Percentiles rank a stretch among this genome's conserved stretches.
Evolutionary conservation across 2,888 invertebrate genomes (phyloP).

Genomic region (Branchellion lobata): DNA sequence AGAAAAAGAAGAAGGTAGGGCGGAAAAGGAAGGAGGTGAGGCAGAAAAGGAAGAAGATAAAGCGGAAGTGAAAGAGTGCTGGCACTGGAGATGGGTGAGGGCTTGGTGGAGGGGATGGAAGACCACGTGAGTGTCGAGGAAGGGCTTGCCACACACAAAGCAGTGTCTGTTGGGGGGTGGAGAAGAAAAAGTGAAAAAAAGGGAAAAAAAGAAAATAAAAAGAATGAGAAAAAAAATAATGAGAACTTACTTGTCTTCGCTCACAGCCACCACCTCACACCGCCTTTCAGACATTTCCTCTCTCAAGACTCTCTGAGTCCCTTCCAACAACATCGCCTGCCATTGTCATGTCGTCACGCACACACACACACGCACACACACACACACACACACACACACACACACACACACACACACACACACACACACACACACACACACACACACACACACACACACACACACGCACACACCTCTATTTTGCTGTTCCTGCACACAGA

Average conservation of each 20-base stretch:
- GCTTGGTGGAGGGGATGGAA: conserved; percentile 8
- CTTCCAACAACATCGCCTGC: conserved; percentile 16
- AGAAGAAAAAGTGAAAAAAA: not conserved
- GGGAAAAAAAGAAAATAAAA: not conserved
- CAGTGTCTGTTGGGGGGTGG: not conserved
- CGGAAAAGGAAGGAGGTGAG: not conserved
- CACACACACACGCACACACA: too few relatives aligned
- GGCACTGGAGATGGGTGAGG: not conserved
- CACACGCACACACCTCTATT: not conserved
- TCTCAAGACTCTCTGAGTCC: not conserved
- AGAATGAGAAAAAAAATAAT: not conserved
- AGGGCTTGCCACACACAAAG: not conserved
- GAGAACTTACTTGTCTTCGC: not conserved
- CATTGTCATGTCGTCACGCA: too few relatives aligned
- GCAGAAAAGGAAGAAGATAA: not conserved
- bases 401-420: too few relatives aligned
- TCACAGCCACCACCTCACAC: conserved; percentile 3
- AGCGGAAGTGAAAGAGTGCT: not conserved
- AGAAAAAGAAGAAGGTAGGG: not conserved
- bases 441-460: too few relatives aligned
- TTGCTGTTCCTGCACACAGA: not conserved
- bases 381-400: too few relatives aligned
- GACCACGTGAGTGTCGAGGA: not conserved
- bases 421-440: too few relatives aligned
- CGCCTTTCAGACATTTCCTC: not conserved